phyloP scores from a whole-genome alignment of 2,113 vertebrate genomes.

The Entelurus aequoreus region DNA sequence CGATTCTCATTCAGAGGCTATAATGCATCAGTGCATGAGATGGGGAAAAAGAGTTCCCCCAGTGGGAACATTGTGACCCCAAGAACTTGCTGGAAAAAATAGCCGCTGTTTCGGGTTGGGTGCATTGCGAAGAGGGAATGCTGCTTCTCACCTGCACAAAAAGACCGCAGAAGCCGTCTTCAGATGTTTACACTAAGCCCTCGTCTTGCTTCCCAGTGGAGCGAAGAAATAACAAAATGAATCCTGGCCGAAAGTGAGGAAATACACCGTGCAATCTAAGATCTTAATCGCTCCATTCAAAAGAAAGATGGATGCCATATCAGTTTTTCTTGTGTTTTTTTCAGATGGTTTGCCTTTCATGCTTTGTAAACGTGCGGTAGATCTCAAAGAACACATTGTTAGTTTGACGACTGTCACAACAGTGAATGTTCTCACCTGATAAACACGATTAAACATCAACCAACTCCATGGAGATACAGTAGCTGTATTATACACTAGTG shows the following conservation, averaged over 20 bases:
- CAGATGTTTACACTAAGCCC: conserved; percentile 66
- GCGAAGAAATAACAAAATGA: conserved; percentile 65
- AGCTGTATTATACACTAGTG: not conserved
- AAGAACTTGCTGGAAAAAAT: conserved; percentile 73
- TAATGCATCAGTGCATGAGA: conserved; percentile 74
- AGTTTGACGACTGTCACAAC: conserved; percentile 59
- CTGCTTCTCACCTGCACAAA: conserved; percentile 58
- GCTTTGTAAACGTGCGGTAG: conserved; percentile 34
- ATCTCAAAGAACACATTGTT: conserved; percentile 54
- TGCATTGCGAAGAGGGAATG: conserved; percentile 29
- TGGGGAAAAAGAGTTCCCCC: conserved; percentile 73
- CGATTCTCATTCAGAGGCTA: conserved; percentile 77
- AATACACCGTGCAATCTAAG: conserved; percentile 53
- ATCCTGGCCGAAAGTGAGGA: conserved; percentile 45
- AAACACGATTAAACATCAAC: conserved; percentile 51
- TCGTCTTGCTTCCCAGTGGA: conserved; percentile 57
- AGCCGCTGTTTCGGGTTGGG: conserved; percentile 33
- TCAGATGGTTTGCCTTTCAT: not conserved
- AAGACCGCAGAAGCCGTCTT: conserved; percentile 36
- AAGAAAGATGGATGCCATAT: conserved; percentile 36
- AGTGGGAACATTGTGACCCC: conserved; percentile 86
- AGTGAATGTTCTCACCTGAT: conserved; percentile 57
- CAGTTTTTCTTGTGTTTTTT: conserved; percentile 38
- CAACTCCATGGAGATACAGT: conserved; percentile 12
- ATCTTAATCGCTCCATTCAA: conserved; percentile 59